Evolutionary conservation across 1,140 invertebrate genomes (phyloP).

Genomic region (Aphidius ervi): DNA sequence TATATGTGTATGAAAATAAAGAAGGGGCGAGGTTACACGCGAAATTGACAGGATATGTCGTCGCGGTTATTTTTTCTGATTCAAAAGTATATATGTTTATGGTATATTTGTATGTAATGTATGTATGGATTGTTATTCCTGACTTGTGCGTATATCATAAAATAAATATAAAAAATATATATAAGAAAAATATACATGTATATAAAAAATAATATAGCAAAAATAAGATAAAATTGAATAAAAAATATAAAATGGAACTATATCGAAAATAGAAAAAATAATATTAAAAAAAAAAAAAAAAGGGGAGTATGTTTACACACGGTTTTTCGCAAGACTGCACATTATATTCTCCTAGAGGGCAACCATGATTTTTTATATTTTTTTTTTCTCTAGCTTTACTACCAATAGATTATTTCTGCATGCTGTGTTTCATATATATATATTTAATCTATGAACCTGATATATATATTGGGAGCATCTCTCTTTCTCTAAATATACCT

Average conservation of each 20-base stretch:
- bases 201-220: not conserved
- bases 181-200: slow-evolving; percentile 16
- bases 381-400: too few relatives aligned
- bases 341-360: slow-evolving; percentile 17
- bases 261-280: not conserved
- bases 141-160: too few relatives aligned
- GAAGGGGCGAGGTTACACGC: slow-evolving; percentile 21
- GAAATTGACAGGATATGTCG: slow-evolving; percentile 35
- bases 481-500: slow-evolving; percentile 19
- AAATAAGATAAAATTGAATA: not conserved
- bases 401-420: slow-evolving; percentile 10
- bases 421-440: not conserved
- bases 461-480: slow-evolving; percentile 16
- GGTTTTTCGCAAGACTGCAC: slow-evolving; percentile 41
- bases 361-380: slow-evolving; percentile 21
- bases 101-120: too few relatives aligned
- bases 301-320: slow-evolving; percentile 37
- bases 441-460: slow-evolving; percentile 7
- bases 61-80: slow-evolving; percentile 9
- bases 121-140: too few relatives aligned
- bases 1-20: not conserved
- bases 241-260: not conserved
- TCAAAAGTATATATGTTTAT: too few relatives aligned
- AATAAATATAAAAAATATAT: not conserved
- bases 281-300: slow-evolving; percentile 3